Conservation (phyloP, 2,113 vertebrate genomes). For the Scomber colias region DNA sequence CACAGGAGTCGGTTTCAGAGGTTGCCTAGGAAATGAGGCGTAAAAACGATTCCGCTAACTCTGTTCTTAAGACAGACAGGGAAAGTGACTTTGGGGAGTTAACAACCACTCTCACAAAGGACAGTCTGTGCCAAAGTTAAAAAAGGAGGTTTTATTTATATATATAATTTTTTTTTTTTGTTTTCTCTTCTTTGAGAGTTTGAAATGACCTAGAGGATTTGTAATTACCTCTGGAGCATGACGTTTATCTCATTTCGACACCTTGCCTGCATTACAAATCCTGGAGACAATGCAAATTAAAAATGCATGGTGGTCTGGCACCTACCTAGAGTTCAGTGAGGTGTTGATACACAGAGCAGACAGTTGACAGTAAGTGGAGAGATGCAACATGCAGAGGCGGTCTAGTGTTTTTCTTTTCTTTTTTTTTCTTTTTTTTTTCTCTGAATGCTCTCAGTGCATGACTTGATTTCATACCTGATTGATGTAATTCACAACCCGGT, state of each 20-base stretch:
- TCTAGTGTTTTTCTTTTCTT: background rate
- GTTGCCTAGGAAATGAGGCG: constrained; percentile 75
- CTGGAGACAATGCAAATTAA: constrained; percentile 64
- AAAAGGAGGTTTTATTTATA: constrained; percentile 26
- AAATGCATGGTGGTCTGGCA: constrained; percentile 59
- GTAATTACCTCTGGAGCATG: constrained; percentile 61
- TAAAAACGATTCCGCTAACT: constrained; percentile 68
- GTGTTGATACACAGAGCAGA: constrained; percentile 6
- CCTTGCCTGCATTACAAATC: constrained; percentile 50
- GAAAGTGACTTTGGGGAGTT: constrained; percentile 78
- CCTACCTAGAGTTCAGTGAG: constrained; percentile 39
- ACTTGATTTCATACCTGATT: constrained; percentile 41
- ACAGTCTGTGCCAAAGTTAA: constrained; percentile 36
- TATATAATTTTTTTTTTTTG: constrained; percentile 14
- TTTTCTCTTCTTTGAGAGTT: constrained; percentile 20
- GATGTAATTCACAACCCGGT: constrained; percentile 1
- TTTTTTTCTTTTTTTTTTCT: background rate
- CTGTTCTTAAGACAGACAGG: constrained; percentile 61
- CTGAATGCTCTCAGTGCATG: background rate
- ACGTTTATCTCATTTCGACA: constrained; percentile 60
- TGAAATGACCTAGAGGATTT: constrained; percentile 52
- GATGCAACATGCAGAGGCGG: background rate
- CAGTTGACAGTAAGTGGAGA: background rate
- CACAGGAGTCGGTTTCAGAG: constrained; percentile 74
- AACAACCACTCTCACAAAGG: constrained; percentile 55